Evolutionary conservation across 1,140 invertebrate species (phyloP).

Genomic region (Pachyrhynchus sulphureomaculatus): DNA sequence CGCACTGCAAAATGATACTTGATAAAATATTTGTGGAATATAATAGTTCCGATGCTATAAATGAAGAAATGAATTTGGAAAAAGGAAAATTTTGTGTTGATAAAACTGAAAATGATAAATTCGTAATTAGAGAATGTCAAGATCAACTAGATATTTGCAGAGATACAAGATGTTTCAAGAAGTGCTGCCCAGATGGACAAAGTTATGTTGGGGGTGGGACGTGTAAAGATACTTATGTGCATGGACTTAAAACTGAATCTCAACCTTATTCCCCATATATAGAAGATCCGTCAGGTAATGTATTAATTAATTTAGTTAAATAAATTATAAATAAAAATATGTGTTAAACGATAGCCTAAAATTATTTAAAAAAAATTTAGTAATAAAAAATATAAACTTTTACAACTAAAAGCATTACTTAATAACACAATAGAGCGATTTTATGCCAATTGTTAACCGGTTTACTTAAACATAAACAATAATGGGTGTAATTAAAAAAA

Average conservation of each 20-base stretch:
- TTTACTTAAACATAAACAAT: too few species aligned
- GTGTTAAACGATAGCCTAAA: too few species aligned
- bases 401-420: too few species aligned
- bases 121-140: constrained; percentile 33
- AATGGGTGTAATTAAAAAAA: too few species aligned
- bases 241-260: constrained; percentile 29
- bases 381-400: too few species aligned
- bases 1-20: constrained; percentile 31
- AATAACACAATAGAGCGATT: too few species aligned
- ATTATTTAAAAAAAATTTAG: too few species aligned
- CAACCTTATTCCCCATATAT: constrained; percentile 25
- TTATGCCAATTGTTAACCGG: too few species aligned
- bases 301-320: neutral
- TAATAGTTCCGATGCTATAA: constrained; percentile 5
- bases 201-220: constrained; percentile 35
- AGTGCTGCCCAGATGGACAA: constrained; percentile 42
- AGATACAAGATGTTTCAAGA: constrained; percentile 31
- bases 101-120: constrained; percentile 7
- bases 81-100: constrained; percentile 32
- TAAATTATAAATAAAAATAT: neutral
- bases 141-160: constrained; percentile 26
- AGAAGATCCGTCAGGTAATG: constrained; percentile 26
- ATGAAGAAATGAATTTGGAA: neutral
- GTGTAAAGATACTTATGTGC: constrained; percentile 34
- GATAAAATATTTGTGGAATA: constrained; percentile 20